A percentile compares a stretch with the other conserved stretches of the same genome.
Conservation (phyloP, 2,797 vertebrate species). For the Pitangus sulphuratus region DNA sequence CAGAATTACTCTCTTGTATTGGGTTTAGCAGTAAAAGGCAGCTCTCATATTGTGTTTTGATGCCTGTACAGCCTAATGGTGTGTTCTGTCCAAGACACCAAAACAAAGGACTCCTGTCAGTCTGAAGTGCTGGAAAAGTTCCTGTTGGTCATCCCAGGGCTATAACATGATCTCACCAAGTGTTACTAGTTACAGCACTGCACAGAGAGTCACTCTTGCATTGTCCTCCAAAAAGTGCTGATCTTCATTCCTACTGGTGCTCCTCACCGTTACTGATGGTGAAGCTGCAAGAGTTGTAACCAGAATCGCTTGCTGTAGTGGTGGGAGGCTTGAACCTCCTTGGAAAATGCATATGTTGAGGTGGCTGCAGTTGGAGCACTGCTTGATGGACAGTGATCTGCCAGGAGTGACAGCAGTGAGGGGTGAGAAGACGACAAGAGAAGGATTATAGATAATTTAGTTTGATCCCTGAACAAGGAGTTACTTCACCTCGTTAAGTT, state of each 20-base stretch:
- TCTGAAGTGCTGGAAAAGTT: background rate
- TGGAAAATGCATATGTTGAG: fast-evolving
- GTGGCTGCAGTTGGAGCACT: background rate
- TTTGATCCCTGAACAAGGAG: background rate
- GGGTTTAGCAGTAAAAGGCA: background rate
- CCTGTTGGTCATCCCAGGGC: background rate
- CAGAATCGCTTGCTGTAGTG: background rate
- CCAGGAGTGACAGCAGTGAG: background rate
- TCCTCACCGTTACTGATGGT: background rate
- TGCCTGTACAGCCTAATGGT: background rate
- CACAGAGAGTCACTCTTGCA: background rate
- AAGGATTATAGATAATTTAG: background rate
- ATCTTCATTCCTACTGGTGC: background rate
- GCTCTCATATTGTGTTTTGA: background rate
- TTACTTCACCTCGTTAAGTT: background rate
- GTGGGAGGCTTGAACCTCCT: background rate
- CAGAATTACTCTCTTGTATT: background rate
- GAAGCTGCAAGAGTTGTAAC: background rate
- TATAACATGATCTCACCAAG: background rate
- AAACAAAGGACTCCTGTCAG: background rate
- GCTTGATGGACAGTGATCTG: background rate
- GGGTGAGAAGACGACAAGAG: background rate
- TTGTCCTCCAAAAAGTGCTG: background rate
- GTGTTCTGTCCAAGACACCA: background rate
- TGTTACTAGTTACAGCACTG: background rate